phyloP scores from a whole-genome alignment of 2,113 vertebrate genomes.

The Poeciliopsis prolifica region DNA sequence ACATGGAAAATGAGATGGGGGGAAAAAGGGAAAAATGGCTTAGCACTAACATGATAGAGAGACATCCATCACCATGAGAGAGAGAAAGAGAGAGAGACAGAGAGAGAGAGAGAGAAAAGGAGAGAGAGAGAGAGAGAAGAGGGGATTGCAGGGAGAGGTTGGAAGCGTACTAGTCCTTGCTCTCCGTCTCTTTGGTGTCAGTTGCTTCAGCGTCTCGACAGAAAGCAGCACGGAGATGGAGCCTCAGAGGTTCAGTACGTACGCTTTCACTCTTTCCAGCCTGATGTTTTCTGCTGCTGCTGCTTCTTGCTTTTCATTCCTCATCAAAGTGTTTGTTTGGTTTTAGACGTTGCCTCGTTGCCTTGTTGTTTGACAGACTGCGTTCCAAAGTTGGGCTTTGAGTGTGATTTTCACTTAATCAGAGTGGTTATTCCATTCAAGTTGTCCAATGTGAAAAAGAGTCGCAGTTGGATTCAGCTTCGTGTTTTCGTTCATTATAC shows the following conservation, averaged over 20 bases:
- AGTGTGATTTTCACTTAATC: conserved; percentile 3
- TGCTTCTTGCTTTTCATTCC: background rate
- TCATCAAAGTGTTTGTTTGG: background rate
- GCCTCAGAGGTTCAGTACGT: conserved; percentile 75
- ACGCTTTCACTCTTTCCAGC: conserved; percentile 25
- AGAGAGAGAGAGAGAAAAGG: background rate
- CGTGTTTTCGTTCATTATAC: background rate
- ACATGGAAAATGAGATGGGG: conserved; percentile 8
- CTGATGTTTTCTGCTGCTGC: conserved; percentile 8
- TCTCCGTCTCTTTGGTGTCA: conserved; percentile 60
- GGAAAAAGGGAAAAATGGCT: conserved; percentile 38
- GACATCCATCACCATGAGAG: conserved; percentile 11
- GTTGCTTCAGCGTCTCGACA: conserved; percentile 58
- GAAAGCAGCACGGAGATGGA: conserved; percentile 64
- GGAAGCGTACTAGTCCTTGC: conserved; percentile 8
- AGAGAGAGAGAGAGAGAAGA: background rate
- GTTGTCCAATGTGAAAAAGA: background rate
- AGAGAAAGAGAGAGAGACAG: no score
- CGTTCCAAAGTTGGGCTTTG: conserved; percentile 26
- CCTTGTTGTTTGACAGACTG: background rate
- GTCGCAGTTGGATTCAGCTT: background rate
- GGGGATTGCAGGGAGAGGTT: background rate
- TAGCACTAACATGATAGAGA: conserved; percentile 32
- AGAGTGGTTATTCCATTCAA: background rate
- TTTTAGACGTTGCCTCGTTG: background rate